These are phyloP conservation scores for Zaprionus tsacasi DNA, from an alignment of 1,140 invertebrate genomes.

Conservation along the genomic window DNA sequence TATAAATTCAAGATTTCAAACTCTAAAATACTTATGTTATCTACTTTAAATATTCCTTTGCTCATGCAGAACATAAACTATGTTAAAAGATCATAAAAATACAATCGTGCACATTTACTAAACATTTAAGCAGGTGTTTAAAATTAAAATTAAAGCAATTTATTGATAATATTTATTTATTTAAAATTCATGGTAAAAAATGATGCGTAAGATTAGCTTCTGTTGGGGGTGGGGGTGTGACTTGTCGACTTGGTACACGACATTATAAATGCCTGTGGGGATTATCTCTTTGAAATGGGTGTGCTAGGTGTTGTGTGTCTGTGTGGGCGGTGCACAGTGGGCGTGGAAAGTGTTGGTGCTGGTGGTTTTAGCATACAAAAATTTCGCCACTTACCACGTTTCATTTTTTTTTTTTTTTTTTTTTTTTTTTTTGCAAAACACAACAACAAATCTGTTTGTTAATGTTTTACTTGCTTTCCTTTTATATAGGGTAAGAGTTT, in stretches of 20 bases:
- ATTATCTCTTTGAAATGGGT: constrained; percentile 8
- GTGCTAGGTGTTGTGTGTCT: constrained; percentile 1
- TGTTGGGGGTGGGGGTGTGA: background rate
- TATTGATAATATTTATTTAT: background rate
- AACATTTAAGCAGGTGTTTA: constrained; percentile 5
- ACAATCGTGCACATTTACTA: constrained; percentile 25
- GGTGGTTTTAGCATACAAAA: constrained; percentile 59
- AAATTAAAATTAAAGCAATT: background rate
- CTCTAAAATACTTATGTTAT: background rate
- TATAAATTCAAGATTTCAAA: background rate
- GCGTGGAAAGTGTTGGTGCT: constrained; percentile 34
- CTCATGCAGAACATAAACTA: constrained; percentile 13
- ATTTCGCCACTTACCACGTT: constrained; percentile 74
- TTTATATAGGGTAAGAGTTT: constrained; percentile 19
- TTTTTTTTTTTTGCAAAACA: constrained; percentile 35
- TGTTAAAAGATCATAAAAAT: background rate
- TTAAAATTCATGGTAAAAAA: background rate
- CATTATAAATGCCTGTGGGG: background rate
- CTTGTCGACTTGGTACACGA: background rate
- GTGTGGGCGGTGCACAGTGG: constrained; percentile 19
- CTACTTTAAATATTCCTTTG: background rate
- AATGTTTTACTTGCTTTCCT: constrained; percentile 29
- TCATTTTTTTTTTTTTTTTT: constrained; percentile 25
- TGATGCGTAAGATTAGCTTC: background rate
- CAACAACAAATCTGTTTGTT: constrained; percentile 52